A percentile compares a stretch with the other conserved stretches of the same genome.
These are phyloP conservation scores for Nasonia giraulti DNA, from an alignment of 1,140 invertebrate genomes.

Conservation along the genomic window DNA sequence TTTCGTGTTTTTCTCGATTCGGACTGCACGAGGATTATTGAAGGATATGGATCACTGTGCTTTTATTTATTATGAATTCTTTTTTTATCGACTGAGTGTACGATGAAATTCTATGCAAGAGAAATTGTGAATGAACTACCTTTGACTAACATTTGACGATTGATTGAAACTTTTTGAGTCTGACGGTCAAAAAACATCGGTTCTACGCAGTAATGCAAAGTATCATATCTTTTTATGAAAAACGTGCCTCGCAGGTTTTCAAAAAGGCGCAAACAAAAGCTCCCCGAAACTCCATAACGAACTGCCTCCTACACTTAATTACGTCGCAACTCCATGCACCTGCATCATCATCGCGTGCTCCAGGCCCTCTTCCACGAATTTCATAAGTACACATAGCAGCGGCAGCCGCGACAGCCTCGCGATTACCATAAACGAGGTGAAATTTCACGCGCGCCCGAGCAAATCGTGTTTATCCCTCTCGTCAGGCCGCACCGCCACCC, in stretches of 20 bases:
- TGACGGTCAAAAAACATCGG: too few species aligned
- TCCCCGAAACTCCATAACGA: neutral
- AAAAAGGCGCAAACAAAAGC: neutral
- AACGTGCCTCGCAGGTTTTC: too few species aligned
- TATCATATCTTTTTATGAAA: neutral
- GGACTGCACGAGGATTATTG: too few species aligned
- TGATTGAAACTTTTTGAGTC: too few species aligned
- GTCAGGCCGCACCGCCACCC: neutral
- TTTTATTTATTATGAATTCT: too few species aligned
- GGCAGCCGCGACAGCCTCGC: neutral
- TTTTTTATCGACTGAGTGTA: too few species aligned
- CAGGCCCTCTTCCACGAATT: neutral
- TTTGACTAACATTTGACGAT: too few species aligned
- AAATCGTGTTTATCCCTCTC: slow-evolving; percentile 24
- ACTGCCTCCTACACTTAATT: neutral
- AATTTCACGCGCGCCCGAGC: slow-evolving; percentile 29
- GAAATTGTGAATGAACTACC: too few species aligned
- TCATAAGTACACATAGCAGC: slow-evolving; percentile 11
- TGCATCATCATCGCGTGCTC: neutral
- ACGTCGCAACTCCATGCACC: neutral
- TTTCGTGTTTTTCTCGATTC: neutral
- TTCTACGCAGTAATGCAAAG: too few species aligned
- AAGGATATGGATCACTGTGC: too few species aligned
- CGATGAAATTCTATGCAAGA: too few species aligned
- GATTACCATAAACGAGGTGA: slow-evolving; percentile 36